phyloP scores from a whole-genome alignment of 1,140 invertebrate species.

The Marisa cornuarietis region DNA sequence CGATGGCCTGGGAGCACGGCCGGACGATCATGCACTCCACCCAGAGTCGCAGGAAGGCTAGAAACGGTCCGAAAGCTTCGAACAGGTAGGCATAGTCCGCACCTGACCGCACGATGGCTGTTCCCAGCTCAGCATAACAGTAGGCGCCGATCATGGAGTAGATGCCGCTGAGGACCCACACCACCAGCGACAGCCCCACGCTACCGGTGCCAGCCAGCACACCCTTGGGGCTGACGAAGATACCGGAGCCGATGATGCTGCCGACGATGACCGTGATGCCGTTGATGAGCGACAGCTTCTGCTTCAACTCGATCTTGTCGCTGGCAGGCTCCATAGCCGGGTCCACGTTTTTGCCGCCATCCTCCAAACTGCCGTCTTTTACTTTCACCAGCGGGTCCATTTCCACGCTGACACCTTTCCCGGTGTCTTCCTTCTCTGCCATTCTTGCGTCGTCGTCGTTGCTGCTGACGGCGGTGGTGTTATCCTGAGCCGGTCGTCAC shows the following conservation, averaged over 20 bases:
- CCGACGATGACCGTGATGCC: constrained; percentile 64
- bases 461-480: background rate
- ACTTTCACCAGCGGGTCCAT: background rate
- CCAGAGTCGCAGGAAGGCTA: constrained; percentile 65
- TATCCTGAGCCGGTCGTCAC: background rate
- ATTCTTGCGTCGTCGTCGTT: background rate
- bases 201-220: constrained; percentile 85
- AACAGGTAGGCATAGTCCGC: constrained; percentile 65
- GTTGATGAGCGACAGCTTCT: constrained; percentile 58
- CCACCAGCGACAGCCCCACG: constrained; percentile 82
- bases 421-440: background rate
- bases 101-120: constrained; percentile 58
- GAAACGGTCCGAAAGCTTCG: constrained; percentile 64
- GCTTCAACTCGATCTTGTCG: constrained; percentile 55
- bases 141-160: constrained; percentile 77
- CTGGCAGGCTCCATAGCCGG: background rate
- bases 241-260: constrained; percentile 76
- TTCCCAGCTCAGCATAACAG: constrained; percentile 64
- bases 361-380: constrained; percentile 4
- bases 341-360: background rate
- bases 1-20: constrained; percentile 73
- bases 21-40: constrained; percentile 79
- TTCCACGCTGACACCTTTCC: background rate
- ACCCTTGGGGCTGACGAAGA: constrained; percentile 96
- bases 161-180: constrained; percentile 84